Evolutionary conservation across 30 jellyfish, hydroid and myxozoan species (phyloP), one percentile per base, ranked within the genome.

Genomic region (Catostylus mosaicus): DNA sequence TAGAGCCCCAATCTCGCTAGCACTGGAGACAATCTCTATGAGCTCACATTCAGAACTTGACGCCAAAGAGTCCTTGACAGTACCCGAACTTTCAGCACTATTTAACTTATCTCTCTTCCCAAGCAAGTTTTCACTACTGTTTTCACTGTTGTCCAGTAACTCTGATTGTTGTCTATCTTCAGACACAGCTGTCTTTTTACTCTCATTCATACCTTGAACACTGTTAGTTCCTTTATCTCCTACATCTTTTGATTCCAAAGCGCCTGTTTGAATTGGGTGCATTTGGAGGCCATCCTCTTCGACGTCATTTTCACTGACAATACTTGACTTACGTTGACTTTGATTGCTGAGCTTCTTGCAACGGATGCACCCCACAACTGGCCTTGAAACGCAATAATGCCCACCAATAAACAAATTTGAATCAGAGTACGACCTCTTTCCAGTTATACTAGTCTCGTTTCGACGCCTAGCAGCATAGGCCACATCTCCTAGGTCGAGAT

Each of bases 401-500:
- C 79, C 83, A n/a, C 84, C 35, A 30, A 56, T 40, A 32, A 57
- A 51, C 57, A 88, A 75, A 63, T 80, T 88, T 51, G 97, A 54
- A 31, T 88, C 97, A 7, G 97, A 88, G 48, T 32, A 82, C 31
- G 90, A 88, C 76, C 84, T 47, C 45, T 66, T 81, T 24, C 84
- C 86, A 1, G 89, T 43, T 0, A 61, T 30, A n/a, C 48, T 43
- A 46, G 12, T 76, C 61, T 27, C 50, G 61, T 52, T 68, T 33
- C 74, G 62, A 19, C 7, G 31, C 26, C 76, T 67, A 7, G 95
- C 71, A 2, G 73, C 61, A 27, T 22, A 31, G 19, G 77, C 90
- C n/a, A 40, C 87, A 19, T 59, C 88, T 11, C 98, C 98, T 30
- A 93, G 60, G 80, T 93, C 96, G 31, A 93, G 71, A 56, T 93